These are phyloP conservation scores for Andrena cerasifolii DNA, from an alignment of 1,140 invertebrate genomes.

Conservation along the genomic window DNA sequence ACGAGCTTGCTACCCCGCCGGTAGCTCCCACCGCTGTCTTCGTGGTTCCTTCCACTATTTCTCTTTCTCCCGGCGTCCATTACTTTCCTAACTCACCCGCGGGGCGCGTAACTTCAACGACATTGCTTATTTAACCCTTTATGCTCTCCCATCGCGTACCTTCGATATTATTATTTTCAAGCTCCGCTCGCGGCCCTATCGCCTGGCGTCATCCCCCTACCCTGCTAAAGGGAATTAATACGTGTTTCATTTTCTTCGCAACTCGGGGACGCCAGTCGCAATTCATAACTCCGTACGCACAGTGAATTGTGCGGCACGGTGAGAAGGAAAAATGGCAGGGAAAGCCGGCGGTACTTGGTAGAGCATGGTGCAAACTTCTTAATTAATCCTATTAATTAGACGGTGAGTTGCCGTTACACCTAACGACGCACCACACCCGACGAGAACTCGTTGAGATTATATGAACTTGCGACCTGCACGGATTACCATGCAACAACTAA, in stretches of 20 bases:
- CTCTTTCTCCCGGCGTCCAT: slow-evolving; percentile 24
- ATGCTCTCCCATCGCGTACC: not conserved
- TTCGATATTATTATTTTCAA: not conserved
- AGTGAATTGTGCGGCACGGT: slow-evolving; percentile 17
- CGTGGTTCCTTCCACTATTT: slow-evolving; percentile 8
- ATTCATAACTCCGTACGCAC: slow-evolving; percentile 41
- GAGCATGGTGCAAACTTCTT: slow-evolving; percentile 63
- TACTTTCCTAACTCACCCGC: slow-evolving; percentile 8
- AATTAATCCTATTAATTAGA: slow-evolving; percentile 75
- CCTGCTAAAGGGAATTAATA: not conserved
- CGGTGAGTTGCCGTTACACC: slow-evolving; percentile 59
- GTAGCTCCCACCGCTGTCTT: not conserved
- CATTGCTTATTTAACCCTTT: slow-evolving; percentile 14
- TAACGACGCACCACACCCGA: slow-evolving; percentile 50
- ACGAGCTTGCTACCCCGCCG: slow-evolving; percentile 18
- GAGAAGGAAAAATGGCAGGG: slow-evolving; percentile 57
- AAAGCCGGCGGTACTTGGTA: slow-evolving; percentile 47
- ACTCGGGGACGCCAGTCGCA: too few species aligned
- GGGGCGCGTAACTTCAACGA: slow-evolving; percentile 12
- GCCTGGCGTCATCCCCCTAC: not conserved
- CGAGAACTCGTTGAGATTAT: slow-evolving; percentile 42
- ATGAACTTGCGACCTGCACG: slow-evolving; percentile 39
- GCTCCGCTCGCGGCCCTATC: not conserved
- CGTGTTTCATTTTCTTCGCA: too few species aligned
- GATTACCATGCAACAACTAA: slow-evolving; percentile 15